These are phyloP conservation scores for Seladonia tumulorum DNA, from an alignment of 2,888 invertebrate species.

Conservation along the genomic window DNA sequence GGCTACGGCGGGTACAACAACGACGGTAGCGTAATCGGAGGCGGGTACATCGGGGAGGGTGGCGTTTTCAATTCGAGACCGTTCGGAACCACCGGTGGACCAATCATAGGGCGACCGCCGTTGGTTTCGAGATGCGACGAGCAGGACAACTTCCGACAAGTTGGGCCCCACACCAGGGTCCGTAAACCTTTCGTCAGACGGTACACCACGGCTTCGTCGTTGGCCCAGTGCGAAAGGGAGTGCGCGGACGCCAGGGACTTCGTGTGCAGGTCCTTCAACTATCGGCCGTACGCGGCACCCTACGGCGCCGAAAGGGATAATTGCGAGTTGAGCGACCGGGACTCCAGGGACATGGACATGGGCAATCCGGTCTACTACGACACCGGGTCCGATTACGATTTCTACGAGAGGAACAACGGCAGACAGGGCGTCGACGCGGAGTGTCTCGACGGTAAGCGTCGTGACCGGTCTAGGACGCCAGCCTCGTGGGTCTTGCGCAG, in stretches of 20 bases:
- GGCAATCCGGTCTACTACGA: slow-evolving; percentile 95
- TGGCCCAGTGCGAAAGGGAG: slow-evolving; percentile 93
- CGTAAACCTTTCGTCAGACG: slow-evolving; percentile 91
- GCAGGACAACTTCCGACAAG: slow-evolving; percentile 92
- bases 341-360: slow-evolving; percentile 92
- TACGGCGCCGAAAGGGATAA: slow-evolving; percentile 91
- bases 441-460: slow-evolving; percentile 92
- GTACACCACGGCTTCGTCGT: slow-evolving; percentile 89
- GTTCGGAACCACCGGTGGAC: slow-evolving; percentile 81
- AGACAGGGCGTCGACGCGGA: slow-evolving; percentile 90
- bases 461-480: slow-evolving; percentile 48
- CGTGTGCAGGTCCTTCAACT: slow-evolving; percentile 94
- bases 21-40: slow-evolving; percentile 80
- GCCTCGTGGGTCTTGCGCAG: slow-evolving; percentile 35
- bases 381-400: slow-evolving; percentile 92
- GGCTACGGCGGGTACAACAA: slow-evolving; percentile 77
- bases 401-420: slow-evolving; percentile 92
- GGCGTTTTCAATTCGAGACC: slow-evolving; percentile 80
- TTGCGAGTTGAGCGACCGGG: slow-evolving; percentile 95
- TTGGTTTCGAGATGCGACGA: slow-evolving; percentile 90
- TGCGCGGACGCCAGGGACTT: slow-evolving; percentile 93
- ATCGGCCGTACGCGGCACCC: slow-evolving; percentile 88
- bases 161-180: slow-evolving; percentile 91
- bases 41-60: slow-evolving; percentile 80
- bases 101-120: slow-evolving; percentile 84